These are phyloP conservation scores for Actinopyga echinites DNA, from an alignment of 53 echinoderm and acorn worm species.

Conservation along the genomic window DNA sequence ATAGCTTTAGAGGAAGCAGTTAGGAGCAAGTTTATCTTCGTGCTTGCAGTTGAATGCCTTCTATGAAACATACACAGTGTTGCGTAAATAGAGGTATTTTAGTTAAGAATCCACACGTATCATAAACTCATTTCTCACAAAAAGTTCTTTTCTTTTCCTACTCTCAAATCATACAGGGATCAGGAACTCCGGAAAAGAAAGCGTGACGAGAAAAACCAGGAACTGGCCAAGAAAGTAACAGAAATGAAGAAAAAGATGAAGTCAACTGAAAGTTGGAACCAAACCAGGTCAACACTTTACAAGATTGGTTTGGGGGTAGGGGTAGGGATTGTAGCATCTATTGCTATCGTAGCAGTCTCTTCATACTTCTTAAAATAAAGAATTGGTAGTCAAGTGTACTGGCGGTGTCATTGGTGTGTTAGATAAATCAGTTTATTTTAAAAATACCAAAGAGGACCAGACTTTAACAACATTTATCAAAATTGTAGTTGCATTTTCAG, in stretches of 20 bases:
- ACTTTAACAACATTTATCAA: too few species aligned
- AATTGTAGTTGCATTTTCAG: too few species aligned
- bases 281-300: conserved; percentile 75
- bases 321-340: conserved; percentile 66
- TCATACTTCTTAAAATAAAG: conserved; percentile 28
- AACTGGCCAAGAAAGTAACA: conserved; percentile 74
- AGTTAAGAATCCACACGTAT: background rate
- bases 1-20: too few species aligned
- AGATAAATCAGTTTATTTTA: too few species aligned
- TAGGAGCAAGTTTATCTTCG: too few species aligned
- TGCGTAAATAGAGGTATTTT: too few species aligned
- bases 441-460: too few species aligned
- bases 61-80: too few species aligned
- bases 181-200: conserved; percentile 77
- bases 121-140: background rate
- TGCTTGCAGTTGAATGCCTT: too few species aligned
- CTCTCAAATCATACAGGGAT: conserved; percentile 33
- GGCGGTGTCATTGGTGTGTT: too few species aligned
- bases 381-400: too few species aligned
- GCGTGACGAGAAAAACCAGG: conserved; percentile 76
- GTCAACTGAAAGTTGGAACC: conserved; percentile 71
- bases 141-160: background rate
- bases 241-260: conserved; percentile 89
- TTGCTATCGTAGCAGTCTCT: conserved; percentile 47
- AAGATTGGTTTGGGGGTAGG: conserved; percentile 82